Evolutionary conservation across 2,888 invertebrate species (phyloP).

Genomic region (Agrypnus murinus): DNA sequence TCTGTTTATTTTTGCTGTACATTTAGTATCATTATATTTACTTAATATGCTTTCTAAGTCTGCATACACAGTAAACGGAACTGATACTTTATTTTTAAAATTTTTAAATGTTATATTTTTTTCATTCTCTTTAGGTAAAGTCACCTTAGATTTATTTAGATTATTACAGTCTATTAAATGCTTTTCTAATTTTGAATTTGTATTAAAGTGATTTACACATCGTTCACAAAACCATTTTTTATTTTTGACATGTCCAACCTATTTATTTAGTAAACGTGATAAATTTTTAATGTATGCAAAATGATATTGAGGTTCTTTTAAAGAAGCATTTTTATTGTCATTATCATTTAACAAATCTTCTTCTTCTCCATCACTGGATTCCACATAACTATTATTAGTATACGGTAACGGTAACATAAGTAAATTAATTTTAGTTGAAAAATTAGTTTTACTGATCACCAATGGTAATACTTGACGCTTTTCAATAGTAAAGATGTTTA

Average conservation of each 20-base stretch:
- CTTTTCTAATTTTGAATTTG: slow-evolving; percentile 16
- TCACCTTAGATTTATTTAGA: slow-evolving; percentile 33
- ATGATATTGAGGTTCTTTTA: slow-evolving; percentile 9
- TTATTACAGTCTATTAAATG: slow-evolving; percentile 33
- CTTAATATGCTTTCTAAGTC: slow-evolving; percentile 48
- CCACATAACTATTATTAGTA: no score
- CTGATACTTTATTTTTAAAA: slow-evolving; percentile 38
- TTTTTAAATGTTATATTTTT: slow-evolving; percentile 25
- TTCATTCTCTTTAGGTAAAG: not conserved
- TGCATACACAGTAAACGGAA: slow-evolving; percentile 44
- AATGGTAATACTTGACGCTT: not conserved
- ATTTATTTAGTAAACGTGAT: not conserved
- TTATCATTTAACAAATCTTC: not conserved
- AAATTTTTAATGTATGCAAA: slow-evolving; percentile 8
- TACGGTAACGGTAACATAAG: slow-evolving; percentile 17
- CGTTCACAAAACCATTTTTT: slow-evolving; percentile 41
- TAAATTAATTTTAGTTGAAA: slow-evolving; percentile 6
- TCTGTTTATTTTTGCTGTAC: not conserved
- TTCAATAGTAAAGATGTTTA: slow-evolving; percentile 5
- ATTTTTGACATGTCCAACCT: slow-evolving; percentile 23
- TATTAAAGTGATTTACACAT: slow-evolving; percentile 46
- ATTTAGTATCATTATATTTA: no score
- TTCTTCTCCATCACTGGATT: not conserved
- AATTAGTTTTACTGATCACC: not conserved
- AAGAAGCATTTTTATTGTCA: not conserved